Conservation (phyloP, 2,797 vertebrate genomes). For the Emydoidea blandingii region DNA sequence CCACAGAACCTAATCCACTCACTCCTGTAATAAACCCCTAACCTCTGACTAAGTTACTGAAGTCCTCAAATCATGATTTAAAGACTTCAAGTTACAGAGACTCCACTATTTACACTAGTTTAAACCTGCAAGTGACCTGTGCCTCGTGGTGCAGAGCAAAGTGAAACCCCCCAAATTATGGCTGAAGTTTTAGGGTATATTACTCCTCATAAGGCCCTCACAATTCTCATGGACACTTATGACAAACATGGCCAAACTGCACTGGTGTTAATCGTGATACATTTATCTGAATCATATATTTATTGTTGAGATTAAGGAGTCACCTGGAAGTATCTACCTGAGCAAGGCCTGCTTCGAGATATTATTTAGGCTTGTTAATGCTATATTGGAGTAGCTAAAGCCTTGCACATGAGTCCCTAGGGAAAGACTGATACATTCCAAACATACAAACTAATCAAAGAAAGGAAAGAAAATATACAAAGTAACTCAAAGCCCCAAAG, state of each 20-base stretch:
- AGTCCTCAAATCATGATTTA: background rate
- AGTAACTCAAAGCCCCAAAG: background rate
- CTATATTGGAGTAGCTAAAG: background rate
- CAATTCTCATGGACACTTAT: background rate
- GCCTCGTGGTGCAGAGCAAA: background rate
- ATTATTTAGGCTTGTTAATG: background rate
- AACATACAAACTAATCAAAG: background rate
- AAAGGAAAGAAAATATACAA: background rate
- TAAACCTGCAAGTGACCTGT: background rate
- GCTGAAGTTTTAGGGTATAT: background rate
- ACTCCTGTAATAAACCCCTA: background rate
- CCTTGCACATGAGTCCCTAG: background rate
- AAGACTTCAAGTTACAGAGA: background rate
- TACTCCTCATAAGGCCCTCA: background rate
- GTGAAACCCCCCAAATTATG: no score
- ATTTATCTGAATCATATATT: background rate
- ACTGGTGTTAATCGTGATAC: background rate
- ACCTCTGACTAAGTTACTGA: background rate
- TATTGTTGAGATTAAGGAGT: background rate
- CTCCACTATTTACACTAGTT: background rate
- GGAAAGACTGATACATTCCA: background rate
- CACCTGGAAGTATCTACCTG: background rate
- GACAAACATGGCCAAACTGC: background rate
- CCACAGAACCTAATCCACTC: background rate
- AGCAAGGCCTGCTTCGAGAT: background rate